Base-by-base conservation (phyloP, 2,888 invertebrate genomes). In the Agrilus biguttatus region DNA sequence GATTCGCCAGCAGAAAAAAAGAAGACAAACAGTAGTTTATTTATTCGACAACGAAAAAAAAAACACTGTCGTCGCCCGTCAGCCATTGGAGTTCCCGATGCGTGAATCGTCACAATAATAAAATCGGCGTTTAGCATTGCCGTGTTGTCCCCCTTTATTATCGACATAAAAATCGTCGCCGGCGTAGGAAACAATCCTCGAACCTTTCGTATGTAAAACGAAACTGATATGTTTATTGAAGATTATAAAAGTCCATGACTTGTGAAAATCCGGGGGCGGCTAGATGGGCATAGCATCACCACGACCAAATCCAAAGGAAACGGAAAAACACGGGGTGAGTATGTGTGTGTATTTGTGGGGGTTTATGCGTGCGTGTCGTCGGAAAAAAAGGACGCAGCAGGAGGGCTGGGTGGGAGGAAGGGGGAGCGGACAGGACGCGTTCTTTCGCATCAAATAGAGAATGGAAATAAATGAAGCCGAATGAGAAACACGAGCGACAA, bases 181-280 rank as follows among this genome's bases (percentile, higher is more conserved):
- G 10, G 2, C 14, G 36, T 17, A 36, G 60, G 57, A 58, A 57
- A 59, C 59, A 59, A 60, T 59, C 55, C 57, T 51, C 52, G 53
- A 56, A 60, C 59, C 60, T 61, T 63, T 63, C 62, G 61, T 62
- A 63, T 65, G 64, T 59, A 63, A 64, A 64, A 59, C 60, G 59
- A 59, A 60, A 61, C 61, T 61, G 65, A 63, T 65, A 63, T 62
- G 61, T 63, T 64, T 62, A 62, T 63, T 57, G 62, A 51, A 55
- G 63, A 65, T 64, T 65, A 65, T 66, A 65, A 66, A 66, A 65
- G 57, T 65, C 60, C 63, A 66, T 66, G 65, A 65, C 62, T 65
- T 65, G 66, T 66, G 62, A 66, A 65, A 66, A 66, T 66, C 55
- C 54, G 63, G 64, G 65, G 65, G 28, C 10, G 10, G 28, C 2